phyloP scores from a whole-genome alignment of 2,797 vertebrate species.

The Tapirus indicus region DNA sequence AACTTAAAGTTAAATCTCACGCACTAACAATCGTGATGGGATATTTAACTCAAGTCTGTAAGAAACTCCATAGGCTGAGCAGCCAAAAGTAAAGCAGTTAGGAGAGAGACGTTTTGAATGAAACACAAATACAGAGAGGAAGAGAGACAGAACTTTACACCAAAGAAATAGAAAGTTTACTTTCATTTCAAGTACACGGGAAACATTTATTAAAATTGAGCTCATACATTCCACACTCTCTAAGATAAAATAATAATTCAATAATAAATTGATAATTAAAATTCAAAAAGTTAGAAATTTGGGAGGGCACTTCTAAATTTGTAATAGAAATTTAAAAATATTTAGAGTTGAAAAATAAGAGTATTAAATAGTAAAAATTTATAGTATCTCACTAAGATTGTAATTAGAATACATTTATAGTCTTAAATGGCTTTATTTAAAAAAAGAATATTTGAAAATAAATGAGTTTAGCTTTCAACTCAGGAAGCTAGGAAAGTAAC shows the following conservation, averaged over 20 bases:
- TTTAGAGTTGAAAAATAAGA: conserved; percentile 42
- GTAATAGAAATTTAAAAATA: background rate
- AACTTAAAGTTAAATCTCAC: background rate
- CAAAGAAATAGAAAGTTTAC: background rate
- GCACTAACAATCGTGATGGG: background rate
- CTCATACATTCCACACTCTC: background rate
- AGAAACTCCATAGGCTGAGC: background rate
- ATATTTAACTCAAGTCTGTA: background rate
- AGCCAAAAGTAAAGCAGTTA: background rate
- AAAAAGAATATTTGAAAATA: conserved; percentile 51
- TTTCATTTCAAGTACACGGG: conserved; percentile 25
- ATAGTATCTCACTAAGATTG: background rate
- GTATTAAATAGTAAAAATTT: background rate
- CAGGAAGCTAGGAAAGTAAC: background rate
- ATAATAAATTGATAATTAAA: conserved; percentile 43
- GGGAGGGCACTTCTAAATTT: conserved; percentile 40
- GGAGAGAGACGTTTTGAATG: background rate
- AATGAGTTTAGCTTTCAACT: conserved; percentile 17
- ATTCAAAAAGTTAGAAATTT: conserved; percentile 52
- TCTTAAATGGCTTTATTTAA: background rate
- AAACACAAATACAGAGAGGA: background rate
- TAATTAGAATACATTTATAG: conserved; percentile 32
- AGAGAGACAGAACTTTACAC: background rate
- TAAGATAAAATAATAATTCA: conserved; percentile 36
- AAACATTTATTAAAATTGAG: conserved; percentile 44